Evolutionary conservation across 1,140 invertebrate species (phyloP).

Genomic region (Holcopasites calliopsidis): DNA sequence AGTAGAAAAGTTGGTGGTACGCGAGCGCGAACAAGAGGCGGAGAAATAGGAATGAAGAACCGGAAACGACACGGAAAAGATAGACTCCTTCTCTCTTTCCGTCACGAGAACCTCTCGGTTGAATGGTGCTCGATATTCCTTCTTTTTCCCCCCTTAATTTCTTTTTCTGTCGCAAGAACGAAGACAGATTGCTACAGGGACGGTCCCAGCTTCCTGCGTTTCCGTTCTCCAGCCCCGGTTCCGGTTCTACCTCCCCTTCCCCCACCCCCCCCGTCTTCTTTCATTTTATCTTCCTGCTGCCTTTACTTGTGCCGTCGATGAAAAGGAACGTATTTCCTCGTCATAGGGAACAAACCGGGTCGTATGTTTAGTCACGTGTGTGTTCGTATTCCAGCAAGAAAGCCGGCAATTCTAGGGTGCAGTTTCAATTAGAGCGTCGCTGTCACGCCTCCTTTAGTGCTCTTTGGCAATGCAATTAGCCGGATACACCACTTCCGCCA

Average conservation of each 20-base stretch:
- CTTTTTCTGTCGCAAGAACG: slow-evolving; percentile 44
- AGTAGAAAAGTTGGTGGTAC: slow-evolving; percentile 1
- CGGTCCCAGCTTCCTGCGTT: slow-evolving; percentile 8
- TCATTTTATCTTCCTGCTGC: neutral
- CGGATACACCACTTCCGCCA: slow-evolving; percentile 29
- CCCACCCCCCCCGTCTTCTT: neutral
- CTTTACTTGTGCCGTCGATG: neutral
- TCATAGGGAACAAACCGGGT: neutral
- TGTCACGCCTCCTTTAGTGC: slow-evolving; percentile 17
- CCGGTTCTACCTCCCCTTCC: neutral
- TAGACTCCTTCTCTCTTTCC: neutral
- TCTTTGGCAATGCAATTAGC: slow-evolving; percentile 52
- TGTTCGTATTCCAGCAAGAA: neutral
- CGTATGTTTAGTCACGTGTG: neutral
- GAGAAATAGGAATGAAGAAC: neutral
- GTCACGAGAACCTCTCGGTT: slow-evolving; percentile 1
- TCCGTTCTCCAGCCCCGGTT: neutral
- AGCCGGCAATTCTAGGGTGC: neutral
- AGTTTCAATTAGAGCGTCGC: slow-evolving; percentile 48
- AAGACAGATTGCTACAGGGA: slow-evolving; percentile 53
- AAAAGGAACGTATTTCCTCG: neutral
- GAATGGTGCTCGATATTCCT: slow-evolving; percentile 45
- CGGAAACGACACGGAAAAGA: neutral
- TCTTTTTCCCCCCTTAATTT: slow-evolving; percentile 34
- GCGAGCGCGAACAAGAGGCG: neutral